Evolutionary conservation across 2,888 invertebrate species (phyloP), one percentile per base, ranked within the genome.

Genomic region (Xestia ashworthii): DNA sequence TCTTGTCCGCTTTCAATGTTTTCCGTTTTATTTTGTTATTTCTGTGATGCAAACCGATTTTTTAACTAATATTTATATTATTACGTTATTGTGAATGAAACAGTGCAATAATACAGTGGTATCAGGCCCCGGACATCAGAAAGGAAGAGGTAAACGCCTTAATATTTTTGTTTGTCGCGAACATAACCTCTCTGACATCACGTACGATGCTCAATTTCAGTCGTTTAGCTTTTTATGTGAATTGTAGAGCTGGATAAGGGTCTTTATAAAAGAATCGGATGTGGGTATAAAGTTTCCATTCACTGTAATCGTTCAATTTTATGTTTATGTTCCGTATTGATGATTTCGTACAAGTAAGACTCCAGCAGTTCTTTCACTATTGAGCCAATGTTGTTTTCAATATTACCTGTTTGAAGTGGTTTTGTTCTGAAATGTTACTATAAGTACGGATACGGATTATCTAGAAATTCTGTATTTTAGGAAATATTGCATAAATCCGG

Each of bases 1-100:
- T 97, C 95, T 96, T 96, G 96, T 97, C 96, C 95, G 97, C 97
- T 97, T 97, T 97, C 94, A 95, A 96, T 97, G 97, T 97, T 97
- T 97, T 97, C 95, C 93, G 96, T 97, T 97, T 96, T 96, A 96
- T 96, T 97, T 95, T 94, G 96, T 97, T 97, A 95, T 96, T 97
- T 96, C 94, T 96, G 97, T 97, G 95, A 96, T 95, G 95, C 97
- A 96, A 97, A 95, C 96, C 93, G 92, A 94, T 95, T 95, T 96
- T 95, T 92, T 95, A 93, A 95, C 92, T 94, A 95, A 93, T 92
- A 94, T 94, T 94, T 93, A 91, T 92, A 93, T 92, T 89, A 92
- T 93, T 93, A 93, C 93, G 91, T 93, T 91, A 89, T 88, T 93
- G 96, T 96, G 95, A 93, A 93, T 91, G 83, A 93, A 94, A 93